Base-by-base conservation (phyloP, 2,888 invertebrate species). In the Epistrophe eligans region DNA sequence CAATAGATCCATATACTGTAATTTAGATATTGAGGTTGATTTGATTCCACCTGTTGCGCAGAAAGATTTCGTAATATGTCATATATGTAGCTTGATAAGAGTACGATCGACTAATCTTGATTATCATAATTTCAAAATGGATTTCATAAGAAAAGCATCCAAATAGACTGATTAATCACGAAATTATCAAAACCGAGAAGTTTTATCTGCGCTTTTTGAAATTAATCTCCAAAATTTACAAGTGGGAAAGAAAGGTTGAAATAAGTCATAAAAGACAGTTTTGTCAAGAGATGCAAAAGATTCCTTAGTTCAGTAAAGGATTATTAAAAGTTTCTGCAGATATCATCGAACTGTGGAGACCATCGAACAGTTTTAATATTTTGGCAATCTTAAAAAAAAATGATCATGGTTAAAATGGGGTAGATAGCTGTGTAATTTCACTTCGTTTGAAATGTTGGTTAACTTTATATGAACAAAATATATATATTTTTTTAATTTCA, bases 401-500 rank as follows among this genome's bases (percentile, higher is more conserved):
- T 24, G 24, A n/a, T 3, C 24, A 24, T 24, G 3, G 24, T 24
- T 24, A 24, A 24, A 24, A 24, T 24, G 3, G 24, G 24, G 24
- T 2, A 24, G 24, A 24, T 24, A 24, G 24, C 2, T 24, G 24
- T 24, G 24, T 3, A 24, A 24, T 24, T 24, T 24, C 24, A 24
- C 24, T 24, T n/a, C n/a, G n/a, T n/a, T n/a, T n/a, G n/a, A n/a
- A n/a, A n/a, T n/a, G n/a, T n/a, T n/a, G 2, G 24, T 24, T 24
- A 24, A 24, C 24, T 32, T 32, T 45, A 13, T 24, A 7, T 13
- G 1, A 52, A n/a, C n/a, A 52, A 13, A 11, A 40, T 15, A 38
- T 35, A 38, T 35, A 5, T 6, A 8, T 57, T 66, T 66, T 9
- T 70, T 38, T 40, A 28, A 19, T 79, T 79, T 64, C 81, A 84